A percentile compares a stretch with the other conserved stretches of the same genome.
phyloP scores from a whole-genome alignment of 2,888 invertebrate species.

The Zootermopsis nevadensis region DNA sequence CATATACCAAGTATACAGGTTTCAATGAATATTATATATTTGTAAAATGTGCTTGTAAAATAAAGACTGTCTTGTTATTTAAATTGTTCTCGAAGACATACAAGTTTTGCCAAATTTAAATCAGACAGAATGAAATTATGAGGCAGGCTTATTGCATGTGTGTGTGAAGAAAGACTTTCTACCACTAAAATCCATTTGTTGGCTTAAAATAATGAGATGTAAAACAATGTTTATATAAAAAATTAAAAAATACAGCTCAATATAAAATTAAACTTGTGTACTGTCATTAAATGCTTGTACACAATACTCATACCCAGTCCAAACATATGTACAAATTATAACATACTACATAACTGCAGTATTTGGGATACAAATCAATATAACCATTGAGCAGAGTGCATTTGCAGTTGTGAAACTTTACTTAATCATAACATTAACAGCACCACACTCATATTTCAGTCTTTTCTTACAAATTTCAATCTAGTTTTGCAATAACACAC shows the following conservation, averaged over 20 bases:
- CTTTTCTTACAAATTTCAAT: conserved; percentile 11
- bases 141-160: conserved; percentile 23
- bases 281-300: neutral
- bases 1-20: neutral
- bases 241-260: conserved; percentile 22
- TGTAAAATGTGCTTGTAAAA: neutral
- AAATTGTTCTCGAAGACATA: neutral
- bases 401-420: conserved; percentile 11
- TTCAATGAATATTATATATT: neutral
- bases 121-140: neutral
- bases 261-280: conserved; percentile 18
- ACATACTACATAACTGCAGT: conserved; percentile 11
- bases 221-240: conserved; percentile 15
- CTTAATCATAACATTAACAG: conserved; percentile 7
- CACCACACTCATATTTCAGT: conserved; percentile 3
- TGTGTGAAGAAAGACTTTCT: neutral
- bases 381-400: conserved; percentile 33
- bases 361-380: neutral
- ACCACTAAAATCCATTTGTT: neutral
- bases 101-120: neutral
- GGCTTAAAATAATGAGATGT: conserved; percentile 14
- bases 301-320: neutral
- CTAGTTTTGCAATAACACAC: neutral
- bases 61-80: neutral
- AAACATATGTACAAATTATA: conserved; percentile 18